Evolutionary conservation across 2,797 vertebrate genomes (phyloP).

Genomic region (Apodemus agrarius): DNA sequence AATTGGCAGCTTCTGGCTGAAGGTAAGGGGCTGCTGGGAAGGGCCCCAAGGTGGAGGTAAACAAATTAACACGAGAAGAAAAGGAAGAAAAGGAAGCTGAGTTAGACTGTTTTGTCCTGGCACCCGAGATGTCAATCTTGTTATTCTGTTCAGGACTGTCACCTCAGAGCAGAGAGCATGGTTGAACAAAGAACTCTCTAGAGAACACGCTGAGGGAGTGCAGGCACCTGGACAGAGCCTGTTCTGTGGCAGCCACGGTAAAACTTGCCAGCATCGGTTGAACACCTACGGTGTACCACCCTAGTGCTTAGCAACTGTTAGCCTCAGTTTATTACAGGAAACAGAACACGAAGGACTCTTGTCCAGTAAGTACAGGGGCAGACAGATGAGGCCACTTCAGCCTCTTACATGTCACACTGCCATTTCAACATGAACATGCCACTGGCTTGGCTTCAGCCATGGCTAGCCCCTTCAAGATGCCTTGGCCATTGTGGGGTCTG

Average conservation of each 20-base stretch:
- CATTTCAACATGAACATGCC: neutral
- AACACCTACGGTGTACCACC: neutral
- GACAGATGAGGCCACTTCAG: neutral
- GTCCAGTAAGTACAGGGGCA: neutral
- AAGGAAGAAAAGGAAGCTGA: neutral
- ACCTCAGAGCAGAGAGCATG: neutral
- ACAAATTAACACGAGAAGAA: neutral
- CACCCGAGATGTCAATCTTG: neutral
- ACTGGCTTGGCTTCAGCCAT: neutral
- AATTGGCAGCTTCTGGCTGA: neutral
- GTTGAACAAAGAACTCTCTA: neutral
- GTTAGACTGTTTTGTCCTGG: neutral
- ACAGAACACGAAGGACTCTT: neutral
- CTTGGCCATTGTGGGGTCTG: neutral
- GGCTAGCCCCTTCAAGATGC: conserved; percentile 12
- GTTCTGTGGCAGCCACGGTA: neutral
- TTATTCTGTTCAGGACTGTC: neutral
- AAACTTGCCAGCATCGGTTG: neutral
- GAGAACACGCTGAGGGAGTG: neutral
- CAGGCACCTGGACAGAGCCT: neutral
- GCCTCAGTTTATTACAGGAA: neutral
- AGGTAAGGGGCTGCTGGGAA: neutral
- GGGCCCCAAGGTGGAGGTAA: neutral
- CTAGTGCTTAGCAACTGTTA: neutral
- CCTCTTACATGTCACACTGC: neutral